These are phyloP conservation scores for Harpagifer antarcticus DNA, from an alignment of 2,797 vertebrate species.

Conservation along the genomic window DNA sequence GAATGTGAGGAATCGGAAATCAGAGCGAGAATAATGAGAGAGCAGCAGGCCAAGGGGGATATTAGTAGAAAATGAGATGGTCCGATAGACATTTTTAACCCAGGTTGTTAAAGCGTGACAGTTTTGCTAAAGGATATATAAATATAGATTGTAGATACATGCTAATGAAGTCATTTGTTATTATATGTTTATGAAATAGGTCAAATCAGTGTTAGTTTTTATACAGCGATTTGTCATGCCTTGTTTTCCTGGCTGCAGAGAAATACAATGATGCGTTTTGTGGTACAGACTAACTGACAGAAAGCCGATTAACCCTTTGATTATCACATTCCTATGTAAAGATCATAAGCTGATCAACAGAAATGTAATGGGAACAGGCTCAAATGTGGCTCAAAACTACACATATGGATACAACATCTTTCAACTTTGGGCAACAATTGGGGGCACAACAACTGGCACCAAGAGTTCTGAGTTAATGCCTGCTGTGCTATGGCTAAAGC, in stretches of 20 bases:
- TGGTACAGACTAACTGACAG: not conserved
- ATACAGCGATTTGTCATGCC: too few relatives aligned
- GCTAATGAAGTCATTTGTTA: not conserved
- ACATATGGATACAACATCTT: not conserved
- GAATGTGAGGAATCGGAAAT: conserved; percentile 27
- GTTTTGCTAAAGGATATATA: not conserved
- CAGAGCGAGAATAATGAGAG: conserved; percentile 48
- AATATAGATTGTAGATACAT: not conserved
- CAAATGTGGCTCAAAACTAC: not conserved
- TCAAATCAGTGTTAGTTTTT: not conserved
- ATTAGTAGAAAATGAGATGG: conserved; percentile 14
- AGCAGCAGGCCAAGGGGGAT: conserved; percentile 15
- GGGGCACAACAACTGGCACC: not conserved
- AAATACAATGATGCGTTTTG: too few relatives aligned
- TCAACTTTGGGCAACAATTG: not conserved
- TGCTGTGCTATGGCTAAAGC: not conserved
- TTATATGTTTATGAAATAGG: not conserved
- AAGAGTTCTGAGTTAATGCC: not conserved
- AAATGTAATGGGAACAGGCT: not conserved
- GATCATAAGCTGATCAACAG: not conserved
- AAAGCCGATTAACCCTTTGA: not conserved
- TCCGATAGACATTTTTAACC: not conserved
- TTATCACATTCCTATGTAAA: not conserved
- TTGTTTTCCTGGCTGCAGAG: too few relatives aligned
- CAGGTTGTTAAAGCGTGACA: not conserved